These are phyloP conservation scores for Drosophila jambulina DNA, from an alignment of 1,140 invertebrate genomes.

Conservation along the genomic window DNA sequence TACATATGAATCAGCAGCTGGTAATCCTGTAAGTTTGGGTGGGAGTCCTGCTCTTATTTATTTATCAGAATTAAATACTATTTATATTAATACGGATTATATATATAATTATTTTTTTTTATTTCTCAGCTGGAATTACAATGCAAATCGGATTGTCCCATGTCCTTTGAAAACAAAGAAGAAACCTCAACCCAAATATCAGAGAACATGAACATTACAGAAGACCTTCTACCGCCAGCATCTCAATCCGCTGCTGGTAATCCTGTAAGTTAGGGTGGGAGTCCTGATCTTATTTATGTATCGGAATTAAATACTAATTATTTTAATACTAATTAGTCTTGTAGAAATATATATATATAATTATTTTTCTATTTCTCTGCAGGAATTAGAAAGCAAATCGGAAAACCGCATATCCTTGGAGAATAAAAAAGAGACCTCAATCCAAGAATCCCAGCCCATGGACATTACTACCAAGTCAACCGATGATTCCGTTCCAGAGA, in stretches of 20 bases:
- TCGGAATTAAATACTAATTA: too few relatives aligned
- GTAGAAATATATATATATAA: neutral
- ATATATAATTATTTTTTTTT: neutral
- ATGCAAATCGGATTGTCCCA: neutral
- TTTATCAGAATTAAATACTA: too few relatives aligned
- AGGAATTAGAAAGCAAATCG: neutral
- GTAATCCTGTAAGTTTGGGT: too few relatives aligned
- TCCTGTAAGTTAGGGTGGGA: too few relatives aligned
- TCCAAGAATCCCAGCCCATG: too few relatives aligned
- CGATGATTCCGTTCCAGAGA: neutral
- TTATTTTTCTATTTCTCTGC: neutral
- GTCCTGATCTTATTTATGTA: too few relatives aligned
- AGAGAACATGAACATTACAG: too few relatives aligned
- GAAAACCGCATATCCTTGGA: neutral
- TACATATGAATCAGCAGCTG: too few relatives aligned
- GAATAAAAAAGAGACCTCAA: neutral
- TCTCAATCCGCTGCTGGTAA: too few relatives aligned
- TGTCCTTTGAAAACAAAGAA: neutral
- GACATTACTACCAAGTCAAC: neutral
- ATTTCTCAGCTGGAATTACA: neutral
- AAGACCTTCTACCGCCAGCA: too few relatives aligned
- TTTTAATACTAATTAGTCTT: too few relatives aligned
- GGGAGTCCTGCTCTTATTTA: too few relatives aligned
- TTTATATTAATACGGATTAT: neutral
- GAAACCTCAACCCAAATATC: neutral